Evolutionary conservation across 2,113 vertebrate species (phyloP), one percentile per base, ranked within the genome.

Genomic region (Phodopus roborovskii): DNA sequence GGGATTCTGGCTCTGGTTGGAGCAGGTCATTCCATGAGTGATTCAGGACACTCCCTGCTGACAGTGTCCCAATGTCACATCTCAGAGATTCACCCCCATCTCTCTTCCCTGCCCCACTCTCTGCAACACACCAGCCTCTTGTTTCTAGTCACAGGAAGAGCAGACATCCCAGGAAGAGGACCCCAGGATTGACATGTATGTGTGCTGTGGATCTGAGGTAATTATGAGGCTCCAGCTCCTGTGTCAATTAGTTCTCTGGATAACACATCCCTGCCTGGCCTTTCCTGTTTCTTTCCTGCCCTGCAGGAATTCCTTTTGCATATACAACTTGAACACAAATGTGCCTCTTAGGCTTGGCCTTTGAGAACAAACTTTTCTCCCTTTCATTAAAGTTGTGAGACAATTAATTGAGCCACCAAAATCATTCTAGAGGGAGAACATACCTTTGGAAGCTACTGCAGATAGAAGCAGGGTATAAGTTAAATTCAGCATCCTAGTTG

Each of bases 171-270:
- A 94, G 26, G 33, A 48, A 39, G 16, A 68, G 1, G 13, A 62
- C 75, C 1, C 6, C 8, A 26, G 30, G 1, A 30, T 60, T 8
- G 16, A 6, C 7, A 0, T 1, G 7, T 8, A 0, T 1, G 7
- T 28, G n/a, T 83, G 30, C 42, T 5, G 17, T 1, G 0, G 0
- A 60, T 28, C 60, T 30, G 22, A n/a, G 36, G 28, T 28, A 0
- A 0, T 1, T n/a, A 13, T 5, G 22, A 42, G 13, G 58, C 22
- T 94, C 15, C 33, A 53, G 12, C 0, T 60, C 26, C 6, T 2
- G 0, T 33, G n/a, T 1, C 15, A 0, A 0, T 26, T n/a, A 30
- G 50, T 11, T 6, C 6, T 5, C 36, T 39, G 1, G 1, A 36
- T 17, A 58, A 58, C 0, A 26, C 1, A 36, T 17, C 17, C 15